Evolutionary conservation across 2,797 vertebrate species (phyloP).

Genomic region (Chelidonichthys spinosus): DNA sequence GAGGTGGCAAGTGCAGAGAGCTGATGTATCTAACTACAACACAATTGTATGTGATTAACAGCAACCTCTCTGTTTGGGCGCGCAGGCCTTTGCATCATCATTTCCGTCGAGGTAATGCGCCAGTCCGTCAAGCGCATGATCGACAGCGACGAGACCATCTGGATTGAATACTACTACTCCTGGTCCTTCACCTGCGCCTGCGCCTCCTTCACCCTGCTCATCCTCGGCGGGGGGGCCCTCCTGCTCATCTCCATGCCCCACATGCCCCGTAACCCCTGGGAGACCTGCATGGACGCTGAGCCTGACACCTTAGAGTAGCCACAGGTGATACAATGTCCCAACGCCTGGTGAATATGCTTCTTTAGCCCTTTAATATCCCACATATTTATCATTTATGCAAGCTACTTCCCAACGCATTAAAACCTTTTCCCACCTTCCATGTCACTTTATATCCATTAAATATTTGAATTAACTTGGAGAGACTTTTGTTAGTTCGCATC

Average conservation of each 20-base stretch:
- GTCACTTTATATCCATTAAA: neutral
- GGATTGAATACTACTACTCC: conserved; percentile 94
- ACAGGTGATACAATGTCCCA: conserved; percentile 15
- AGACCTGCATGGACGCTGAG: conserved; percentile 97
- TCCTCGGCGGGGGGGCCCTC: conserved; percentile 89
- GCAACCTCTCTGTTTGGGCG: conserved; percentile 36
- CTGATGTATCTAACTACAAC: neutral
- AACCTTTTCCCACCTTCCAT: conserved; percentile 2
- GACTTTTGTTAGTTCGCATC: neutral
- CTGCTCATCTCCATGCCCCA: conserved; percentile 95
- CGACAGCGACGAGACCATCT: conserved; percentile 92
- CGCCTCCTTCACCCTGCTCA: conserved; percentile 91
- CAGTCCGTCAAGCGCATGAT: conserved; percentile 97
- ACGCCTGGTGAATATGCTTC: conserved; percentile 1
- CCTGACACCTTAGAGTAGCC: conserved; percentile 85
- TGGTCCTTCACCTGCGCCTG: conserved; percentile 98
- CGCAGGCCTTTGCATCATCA: conserved; percentile 94
- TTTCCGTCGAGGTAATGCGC: conserved; percentile 95
- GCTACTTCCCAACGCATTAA: conserved; percentile 10
- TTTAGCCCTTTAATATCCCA: conserved; percentile 35
- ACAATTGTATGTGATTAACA: neutral
- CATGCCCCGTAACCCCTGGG: conserved; percentile 98
- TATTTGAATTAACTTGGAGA: neutral
- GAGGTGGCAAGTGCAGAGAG: conserved; percentile 4
- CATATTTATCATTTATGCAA: conserved; percentile 9